Evolutionary conservation across 2,888 invertebrate species (phyloP).

Genomic region (Notocelia uddmanniana): DNA sequence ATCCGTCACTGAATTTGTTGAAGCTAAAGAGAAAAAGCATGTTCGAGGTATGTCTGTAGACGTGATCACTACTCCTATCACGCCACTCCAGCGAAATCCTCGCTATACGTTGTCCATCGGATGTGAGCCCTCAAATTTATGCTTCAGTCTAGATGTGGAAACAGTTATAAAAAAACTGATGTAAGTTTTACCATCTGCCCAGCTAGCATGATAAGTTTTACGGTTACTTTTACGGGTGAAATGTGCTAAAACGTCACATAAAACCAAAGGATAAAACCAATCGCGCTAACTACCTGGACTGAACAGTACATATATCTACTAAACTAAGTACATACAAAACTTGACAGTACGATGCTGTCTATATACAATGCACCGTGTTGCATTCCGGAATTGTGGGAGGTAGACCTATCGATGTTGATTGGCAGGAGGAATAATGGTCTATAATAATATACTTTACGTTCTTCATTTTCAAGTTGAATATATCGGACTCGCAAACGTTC

Average conservation of each 20-base stretch:
- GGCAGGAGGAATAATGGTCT: no score
- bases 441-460: no score
- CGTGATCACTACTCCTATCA: background rate
- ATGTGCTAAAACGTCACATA: no score
- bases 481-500: no score
- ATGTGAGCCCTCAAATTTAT: constrained; percentile 58
- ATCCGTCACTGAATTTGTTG: background rate
- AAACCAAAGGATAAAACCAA: no score
- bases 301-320: no score
- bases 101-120: constrained; percentile 55
- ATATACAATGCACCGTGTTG: background rate
- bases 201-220: no score
- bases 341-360: background rate
- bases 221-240: no score
- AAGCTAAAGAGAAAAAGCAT: background rate
- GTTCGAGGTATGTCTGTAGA: background rate
- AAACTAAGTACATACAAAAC: background rate
- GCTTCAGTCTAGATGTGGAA: constrained; percentile 55
- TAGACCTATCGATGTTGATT: no score
- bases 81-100: constrained; percentile 50
- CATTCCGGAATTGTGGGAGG: background rate
- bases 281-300: no score
- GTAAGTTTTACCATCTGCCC: constrained; percentile 51
- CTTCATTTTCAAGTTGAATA: no score
- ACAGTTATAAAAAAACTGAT: constrained; percentile 54